These are phyloP conservation scores for Chloroceryle amazona DNA, from an alignment of 2,797 vertebrate genomes.

Conservation along the genomic window DNA sequence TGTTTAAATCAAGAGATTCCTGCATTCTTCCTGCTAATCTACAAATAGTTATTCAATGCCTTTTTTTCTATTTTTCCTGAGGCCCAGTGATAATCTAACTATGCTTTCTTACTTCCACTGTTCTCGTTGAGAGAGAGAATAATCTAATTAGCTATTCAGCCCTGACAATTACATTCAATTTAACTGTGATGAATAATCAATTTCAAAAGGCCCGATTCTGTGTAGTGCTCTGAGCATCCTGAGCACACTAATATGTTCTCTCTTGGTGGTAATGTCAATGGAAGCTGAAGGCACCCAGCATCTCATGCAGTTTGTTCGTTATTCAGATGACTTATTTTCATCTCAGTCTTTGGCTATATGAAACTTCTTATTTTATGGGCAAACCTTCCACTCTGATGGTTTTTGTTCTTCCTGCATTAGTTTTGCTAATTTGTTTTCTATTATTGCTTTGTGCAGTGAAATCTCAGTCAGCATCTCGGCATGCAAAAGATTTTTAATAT, in stretches of 20 bases:
- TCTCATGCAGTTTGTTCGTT: not conserved
- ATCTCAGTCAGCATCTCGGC: not conserved
- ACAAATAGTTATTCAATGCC: not conserved
- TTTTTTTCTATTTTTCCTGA: not conserved
- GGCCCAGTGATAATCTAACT: not conserved
- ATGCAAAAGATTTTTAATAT: slow-evolving; percentile 1
- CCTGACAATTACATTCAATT: slow-evolving; percentile 30
- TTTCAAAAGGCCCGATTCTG: slow-evolving; percentile 2
- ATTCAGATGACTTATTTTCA: not conserved
- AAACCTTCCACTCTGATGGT: not conserved
- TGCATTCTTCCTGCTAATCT: not conserved
- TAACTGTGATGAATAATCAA: not conserved
- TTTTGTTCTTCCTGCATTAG: not conserved
- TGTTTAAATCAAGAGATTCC: not conserved
- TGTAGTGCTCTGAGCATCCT: not conserved
- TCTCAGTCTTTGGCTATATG: not conserved
- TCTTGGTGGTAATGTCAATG: not conserved
- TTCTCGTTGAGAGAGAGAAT: not conserved
- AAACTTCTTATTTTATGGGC: not conserved
- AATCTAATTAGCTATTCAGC: slow-evolving; percentile 31
- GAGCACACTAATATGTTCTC: not conserved
- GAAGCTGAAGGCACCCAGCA: not conserved
- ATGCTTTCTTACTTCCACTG: not conserved
- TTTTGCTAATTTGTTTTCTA: slow-evolving; percentile 30
- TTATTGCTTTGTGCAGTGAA: not conserved